Evolutionary conservation across 2,797 vertebrate genomes (phyloP).

Genomic region (Cyclura pinguis): DNA sequence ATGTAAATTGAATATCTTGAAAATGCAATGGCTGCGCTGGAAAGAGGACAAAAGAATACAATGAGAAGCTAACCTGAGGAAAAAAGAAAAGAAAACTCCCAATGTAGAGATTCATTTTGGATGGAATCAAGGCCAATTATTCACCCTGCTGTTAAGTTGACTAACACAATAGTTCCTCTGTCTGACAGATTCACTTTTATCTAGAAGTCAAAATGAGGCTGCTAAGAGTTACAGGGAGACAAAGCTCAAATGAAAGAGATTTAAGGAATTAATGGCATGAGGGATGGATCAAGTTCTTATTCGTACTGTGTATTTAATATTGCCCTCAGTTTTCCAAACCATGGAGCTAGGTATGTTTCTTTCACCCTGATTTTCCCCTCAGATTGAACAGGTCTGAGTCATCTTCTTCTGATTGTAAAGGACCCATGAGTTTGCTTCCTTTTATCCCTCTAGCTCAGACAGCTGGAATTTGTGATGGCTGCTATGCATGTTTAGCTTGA

Average conservation of each 20-base stretch:
- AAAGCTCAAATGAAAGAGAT: slow-evolving; percentile 48
- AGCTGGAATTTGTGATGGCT: not conserved
- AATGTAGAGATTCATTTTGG: slow-evolving; percentile 68
- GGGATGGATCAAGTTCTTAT: not conserved
- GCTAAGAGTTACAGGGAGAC: slow-evolving; percentile 47
- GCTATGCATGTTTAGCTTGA: not conserved
- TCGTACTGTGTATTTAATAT: not conserved
- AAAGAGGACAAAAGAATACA: slow-evolving; percentile 71
- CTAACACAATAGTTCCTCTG: slow-evolving; percentile 41
- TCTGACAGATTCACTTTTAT: slow-evolving; percentile 55
- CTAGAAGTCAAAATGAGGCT: slow-evolving; percentile 8
- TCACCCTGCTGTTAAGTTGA: slow-evolving; percentile 57
- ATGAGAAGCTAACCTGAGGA: slow-evolving; percentile 59
- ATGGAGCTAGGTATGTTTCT: not conserved
- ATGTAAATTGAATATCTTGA: slow-evolving; percentile 79
- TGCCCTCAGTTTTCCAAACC: not conserved
- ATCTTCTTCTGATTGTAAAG: not conserved
- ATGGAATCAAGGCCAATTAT: slow-evolving; percentile 59
- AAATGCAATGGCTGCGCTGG: slow-evolving; percentile 74
- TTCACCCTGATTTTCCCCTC: not conserved
- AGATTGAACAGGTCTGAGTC: not conserved
- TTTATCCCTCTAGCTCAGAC: not conserved
- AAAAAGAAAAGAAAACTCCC: slow-evolving; percentile 57
- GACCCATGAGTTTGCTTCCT: not conserved
- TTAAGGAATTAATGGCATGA: not conserved